A percentile compares a stretch with the other conserved stretches of the same genome.
Evolutionary conservation across 2,797 vertebrate genomes (phyloP).

Genomic region (Molossus molossus): DNA sequence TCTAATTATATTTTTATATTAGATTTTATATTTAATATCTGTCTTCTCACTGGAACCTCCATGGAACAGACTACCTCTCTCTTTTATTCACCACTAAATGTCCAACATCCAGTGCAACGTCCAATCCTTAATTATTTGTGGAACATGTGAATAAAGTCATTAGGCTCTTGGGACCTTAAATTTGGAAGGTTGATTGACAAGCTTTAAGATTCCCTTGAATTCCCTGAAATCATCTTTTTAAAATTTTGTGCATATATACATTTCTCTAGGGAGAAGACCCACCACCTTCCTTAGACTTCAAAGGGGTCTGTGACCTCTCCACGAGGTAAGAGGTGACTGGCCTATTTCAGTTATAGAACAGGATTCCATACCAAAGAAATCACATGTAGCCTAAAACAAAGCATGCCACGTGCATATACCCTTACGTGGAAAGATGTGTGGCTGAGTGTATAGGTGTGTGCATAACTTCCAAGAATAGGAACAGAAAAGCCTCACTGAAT

Average conservation of each 20-base stretch:
- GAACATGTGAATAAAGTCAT: constrained; percentile 25
- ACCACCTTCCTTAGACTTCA: constrained; percentile 38
- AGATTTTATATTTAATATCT: constrained; percentile 5
- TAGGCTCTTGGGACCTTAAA: constrained; percentile 26
- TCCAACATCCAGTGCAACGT: neutral
- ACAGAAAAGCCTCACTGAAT: constrained; percentile 33
- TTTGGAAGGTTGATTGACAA: neutral
- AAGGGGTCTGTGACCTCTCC: neutral
- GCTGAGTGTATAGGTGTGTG: neutral
- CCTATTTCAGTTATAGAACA: constrained; percentile 24
- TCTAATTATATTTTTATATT: constrained; percentile 55
- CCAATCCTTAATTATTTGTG: constrained; percentile 19
- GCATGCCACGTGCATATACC: neutral
- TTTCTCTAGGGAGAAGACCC: neutral
- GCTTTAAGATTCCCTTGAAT: constrained; percentile 20
- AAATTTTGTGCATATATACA: neutral
- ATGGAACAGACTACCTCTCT: neutral
- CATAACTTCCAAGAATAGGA: constrained; percentile 23
- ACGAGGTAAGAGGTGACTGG: neutral
- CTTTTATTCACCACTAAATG: neutral
- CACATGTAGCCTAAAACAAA: constrained; percentile 39
- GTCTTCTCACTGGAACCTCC: neutral
- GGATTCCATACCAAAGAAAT: constrained; percentile 19
- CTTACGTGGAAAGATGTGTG: neutral
- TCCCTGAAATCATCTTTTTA: neutral